phyloP scores from a whole-genome alignment of 2,888 invertebrate species.

The Meiosimyza platycephala region DNA sequence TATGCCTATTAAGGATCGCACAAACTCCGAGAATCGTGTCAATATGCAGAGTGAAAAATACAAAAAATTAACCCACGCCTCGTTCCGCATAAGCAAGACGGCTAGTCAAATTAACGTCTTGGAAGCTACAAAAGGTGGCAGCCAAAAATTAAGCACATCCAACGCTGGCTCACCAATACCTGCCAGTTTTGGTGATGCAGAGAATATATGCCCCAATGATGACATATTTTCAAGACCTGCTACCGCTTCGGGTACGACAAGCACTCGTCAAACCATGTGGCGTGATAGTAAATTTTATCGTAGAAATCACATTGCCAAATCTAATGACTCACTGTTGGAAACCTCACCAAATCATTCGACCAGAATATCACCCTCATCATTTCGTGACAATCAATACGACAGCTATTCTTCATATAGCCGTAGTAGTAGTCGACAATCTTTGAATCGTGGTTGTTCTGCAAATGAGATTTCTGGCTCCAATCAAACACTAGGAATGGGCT shows the following conservation, averaged over 20 bases:
- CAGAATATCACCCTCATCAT: constrained; percentile 59
- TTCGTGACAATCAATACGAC: constrained; percentile 63
- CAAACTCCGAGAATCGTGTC: constrained; percentile 65
- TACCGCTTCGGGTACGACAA: constrained; percentile 46
- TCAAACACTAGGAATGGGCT: constrained; percentile 42
- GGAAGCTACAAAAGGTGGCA: constrained; percentile 47
- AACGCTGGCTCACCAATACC: constrained; percentile 48
- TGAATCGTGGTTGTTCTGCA: constrained; percentile 56
- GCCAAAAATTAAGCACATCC: constrained; percentile 39
- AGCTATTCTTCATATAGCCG: constrained; percentile 56
- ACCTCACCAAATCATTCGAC: constrained; percentile 60
- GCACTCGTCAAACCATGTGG: constrained; percentile 64
- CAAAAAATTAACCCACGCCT: constrained; percentile 66
- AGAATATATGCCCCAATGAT: constrained; percentile 25
- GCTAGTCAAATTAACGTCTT: constrained; percentile 52
- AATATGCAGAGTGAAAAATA: constrained; percentile 66
- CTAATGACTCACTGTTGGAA: constrained; percentile 66
- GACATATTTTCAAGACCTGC: constrained; percentile 55
- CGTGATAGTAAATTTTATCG: constrained; percentile 66
- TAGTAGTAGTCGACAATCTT: constrained; percentile 54
- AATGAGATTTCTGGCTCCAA: constrained; percentile 51
- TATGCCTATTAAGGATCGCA: constrained; percentile 64
- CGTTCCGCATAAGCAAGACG: constrained; percentile 65
- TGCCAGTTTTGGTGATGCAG: constrained; percentile 33
- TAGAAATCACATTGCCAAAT: constrained; percentile 67